These are phyloP conservation scores for Prorops nasuta DNA, from an alignment of 1,140 invertebrate genomes.

Conservation along the genomic window DNA sequence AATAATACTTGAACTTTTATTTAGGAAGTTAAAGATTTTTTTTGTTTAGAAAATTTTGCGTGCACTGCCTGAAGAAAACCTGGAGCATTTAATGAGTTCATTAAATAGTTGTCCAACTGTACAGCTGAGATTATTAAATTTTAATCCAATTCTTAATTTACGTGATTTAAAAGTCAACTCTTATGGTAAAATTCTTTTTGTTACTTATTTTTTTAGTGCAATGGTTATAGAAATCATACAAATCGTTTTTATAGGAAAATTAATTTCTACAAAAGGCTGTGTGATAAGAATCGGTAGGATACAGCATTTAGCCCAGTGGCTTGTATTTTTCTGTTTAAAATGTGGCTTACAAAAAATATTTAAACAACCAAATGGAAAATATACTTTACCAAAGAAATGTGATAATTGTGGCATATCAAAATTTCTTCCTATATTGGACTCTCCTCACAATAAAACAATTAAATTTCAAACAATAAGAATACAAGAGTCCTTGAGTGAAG, in stretches of 20 bases:
- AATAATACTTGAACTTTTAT: conserved; percentile 19
- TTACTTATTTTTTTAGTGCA: conserved; percentile 19
- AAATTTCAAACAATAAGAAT: conserved; percentile 80
- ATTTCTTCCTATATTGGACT: conserved; percentile 69
- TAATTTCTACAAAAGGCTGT: conserved; percentile 81
- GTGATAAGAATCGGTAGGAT: conserved; percentile 80
- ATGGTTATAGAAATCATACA: conserved; percentile 1
- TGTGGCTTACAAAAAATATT: conserved; percentile 35
- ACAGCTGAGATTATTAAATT: conserved; percentile 69
- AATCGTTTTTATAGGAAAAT: conserved; percentile 65
- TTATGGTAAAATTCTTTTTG: conserved; percentile 61
- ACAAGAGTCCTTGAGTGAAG: conserved; percentile 69
- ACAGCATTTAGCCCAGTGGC: conserved; percentile 70
- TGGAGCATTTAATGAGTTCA: conserved; percentile 22
- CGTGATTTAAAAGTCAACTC: conserved; percentile 76
- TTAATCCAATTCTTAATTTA: conserved; percentile 65
- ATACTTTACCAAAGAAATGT: conserved; percentile 57
- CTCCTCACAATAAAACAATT: conserved; percentile 70
- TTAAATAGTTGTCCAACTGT: conserved; percentile 54
- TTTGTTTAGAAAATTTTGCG: conserved; percentile 49
- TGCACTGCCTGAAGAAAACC: conserved; percentile 51
- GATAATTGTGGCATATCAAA: conserved; percentile 66
- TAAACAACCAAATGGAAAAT: conserved; percentile 45
- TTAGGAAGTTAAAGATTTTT: conserved; percentile 1
- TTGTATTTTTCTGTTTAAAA: conserved; percentile 71